Percentiles rank a stretch among this genome's conserved stretches.
Conservation (phyloP, 2,113 vertebrate genomes). For the Sterrhoptilus dennistouni region DNA sequence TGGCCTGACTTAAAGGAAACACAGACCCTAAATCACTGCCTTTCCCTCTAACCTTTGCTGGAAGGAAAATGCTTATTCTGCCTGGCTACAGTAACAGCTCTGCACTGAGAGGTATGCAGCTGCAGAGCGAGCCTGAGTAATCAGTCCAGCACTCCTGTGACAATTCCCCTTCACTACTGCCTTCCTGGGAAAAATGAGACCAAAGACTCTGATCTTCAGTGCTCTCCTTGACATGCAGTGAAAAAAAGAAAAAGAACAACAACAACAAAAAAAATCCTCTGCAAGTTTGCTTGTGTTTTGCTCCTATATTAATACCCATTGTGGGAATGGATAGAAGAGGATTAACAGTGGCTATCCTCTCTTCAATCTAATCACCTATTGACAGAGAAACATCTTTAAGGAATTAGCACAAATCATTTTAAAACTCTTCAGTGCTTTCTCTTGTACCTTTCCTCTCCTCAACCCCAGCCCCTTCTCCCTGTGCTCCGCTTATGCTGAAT, state of each 20-base stretch:
- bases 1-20: not conserved
- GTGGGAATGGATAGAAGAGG: slow-evolving; percentile 57
- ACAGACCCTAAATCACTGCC: not conserved
- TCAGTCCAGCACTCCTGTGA: not conserved
- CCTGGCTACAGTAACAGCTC: fast-evolving
- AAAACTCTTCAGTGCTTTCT: slow-evolving; percentile 36
- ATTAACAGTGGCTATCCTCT: slow-evolving; percentile 60
- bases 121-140: not conserved
- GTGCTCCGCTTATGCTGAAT: not conserved
- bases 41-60: not conserved
- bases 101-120: not conserved
- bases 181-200: not conserved
- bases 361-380: slow-evolving; percentile 71
- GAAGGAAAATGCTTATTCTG: not conserved
- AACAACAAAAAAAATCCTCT: not conserved
- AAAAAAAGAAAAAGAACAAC: not conserved
- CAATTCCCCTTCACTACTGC: not conserved
- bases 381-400: slow-evolving; percentile 66
- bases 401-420: slow-evolving; percentile 73
- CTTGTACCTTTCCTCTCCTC: not conserved
- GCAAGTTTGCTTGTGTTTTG: not conserved
- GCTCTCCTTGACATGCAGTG: not conserved
- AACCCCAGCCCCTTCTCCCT: not conserved
- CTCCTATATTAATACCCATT: not conserved
- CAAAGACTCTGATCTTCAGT: not conserved